These are phyloP conservation scores for Syngnathoides biaculeatus DNA, from an alignment of 2,113 vertebrate species.

Conservation along the genomic window DNA sequence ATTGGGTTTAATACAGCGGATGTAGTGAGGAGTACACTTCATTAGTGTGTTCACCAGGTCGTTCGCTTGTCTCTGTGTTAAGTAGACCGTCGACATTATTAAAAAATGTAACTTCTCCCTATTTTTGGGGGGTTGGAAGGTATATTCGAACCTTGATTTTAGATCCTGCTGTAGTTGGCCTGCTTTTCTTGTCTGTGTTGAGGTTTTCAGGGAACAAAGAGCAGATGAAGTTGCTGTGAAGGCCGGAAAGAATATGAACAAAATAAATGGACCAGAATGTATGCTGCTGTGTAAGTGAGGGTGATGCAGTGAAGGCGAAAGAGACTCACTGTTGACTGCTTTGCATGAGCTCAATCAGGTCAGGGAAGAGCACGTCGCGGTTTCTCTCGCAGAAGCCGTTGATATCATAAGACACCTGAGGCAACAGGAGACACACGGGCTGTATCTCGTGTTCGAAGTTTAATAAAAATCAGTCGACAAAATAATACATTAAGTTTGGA, in stretches of 20 bases:
- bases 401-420: constrained; percentile 88
- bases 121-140: neutral
- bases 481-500: neutral
- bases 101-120: neutral
- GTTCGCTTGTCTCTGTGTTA: constrained; percentile 88
- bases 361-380: constrained; percentile 88
- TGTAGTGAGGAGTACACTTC: constrained; percentile 96
- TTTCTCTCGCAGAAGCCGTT: constrained; percentile 93
- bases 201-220: constrained; percentile 93
- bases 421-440: fast-evolving
- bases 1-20: constrained; percentile 97
- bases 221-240: constrained; percentile 79
- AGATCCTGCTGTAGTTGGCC: constrained; percentile 84
- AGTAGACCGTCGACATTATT: neutral
- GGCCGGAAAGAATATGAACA: neutral
- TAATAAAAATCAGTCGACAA: neutral
- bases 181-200: constrained; percentile 87
- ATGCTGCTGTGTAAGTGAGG: neutral
- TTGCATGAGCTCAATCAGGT: constrained; percentile 97
- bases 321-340: constrained; percentile 89
- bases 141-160: constrained; percentile 87
- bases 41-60: constrained; percentile 91
- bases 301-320: neutral
- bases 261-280: neutral
- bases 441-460: neutral